Percentiles rank a stretch among this genome's conserved stretches.
Conservation (phyloP, 2,888 invertebrate genomes). For the Rhynchonema sp. region DNA sequence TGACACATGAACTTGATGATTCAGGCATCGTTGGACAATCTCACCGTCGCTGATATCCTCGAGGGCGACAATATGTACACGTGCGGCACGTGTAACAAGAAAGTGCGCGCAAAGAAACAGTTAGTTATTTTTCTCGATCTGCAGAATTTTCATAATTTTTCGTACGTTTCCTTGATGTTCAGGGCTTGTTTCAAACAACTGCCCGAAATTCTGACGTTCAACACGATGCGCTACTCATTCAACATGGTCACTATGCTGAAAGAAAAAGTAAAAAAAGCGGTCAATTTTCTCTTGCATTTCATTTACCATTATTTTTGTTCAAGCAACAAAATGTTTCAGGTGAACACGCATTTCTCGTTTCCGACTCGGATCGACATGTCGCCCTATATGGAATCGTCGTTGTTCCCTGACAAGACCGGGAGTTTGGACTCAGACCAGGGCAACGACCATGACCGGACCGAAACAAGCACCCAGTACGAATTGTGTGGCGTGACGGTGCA, state of each 20-base stretch:
- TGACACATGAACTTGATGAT: not conserved
- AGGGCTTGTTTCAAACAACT: slow-evolving; percentile 72
- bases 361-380: slow-evolving; percentile 80
- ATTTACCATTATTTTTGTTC: not conserved
- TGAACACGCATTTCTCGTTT: slow-evolving; percentile 88
- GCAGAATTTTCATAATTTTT: too few species aligned
- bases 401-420: slow-evolving; percentile 45
- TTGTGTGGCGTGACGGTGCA: slow-evolving; percentile 84
- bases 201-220: slow-evolving; percentile 78
- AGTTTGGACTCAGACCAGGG: slow-evolving; percentile 30
- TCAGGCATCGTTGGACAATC: slow-evolving; percentile 70
- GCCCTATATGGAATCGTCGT: slow-evolving; percentile 73
- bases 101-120: slow-evolving; percentile 73
- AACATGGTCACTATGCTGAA: slow-evolving; percentile 93
- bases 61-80: slow-evolving; percentile 97
- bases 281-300: not conserved
- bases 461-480: slow-evolving; percentile 39
- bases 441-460: not conserved
- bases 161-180: not conserved
- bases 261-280: slow-evolving; percentile 43
- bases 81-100: slow-evolving; percentile 72
- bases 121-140: too few species aligned
- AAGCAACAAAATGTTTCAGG: slow-evolving; percentile 25
- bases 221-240: slow-evolving; percentile 89
- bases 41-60: slow-evolving; percentile 85